Evolutionary conservation across 1,140 invertebrate genomes (phyloP).

Genomic region (Anastatus disparis): DNA sequence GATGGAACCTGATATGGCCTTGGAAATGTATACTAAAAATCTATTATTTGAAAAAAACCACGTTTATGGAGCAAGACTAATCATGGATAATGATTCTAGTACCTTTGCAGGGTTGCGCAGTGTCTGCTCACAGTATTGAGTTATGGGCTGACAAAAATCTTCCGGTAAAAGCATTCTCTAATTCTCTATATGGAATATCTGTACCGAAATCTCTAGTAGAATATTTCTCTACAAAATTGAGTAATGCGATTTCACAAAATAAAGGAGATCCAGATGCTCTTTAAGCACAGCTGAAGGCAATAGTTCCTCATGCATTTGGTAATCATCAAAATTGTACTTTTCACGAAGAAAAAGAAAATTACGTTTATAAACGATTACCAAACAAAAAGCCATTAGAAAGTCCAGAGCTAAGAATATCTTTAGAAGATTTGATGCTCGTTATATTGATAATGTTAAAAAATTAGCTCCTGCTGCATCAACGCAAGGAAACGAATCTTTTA

Average conservation of each 20-base stretch:
- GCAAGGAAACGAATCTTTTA: slow-evolving; percentile 38
- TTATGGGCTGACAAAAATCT: slow-evolving; percentile 8
- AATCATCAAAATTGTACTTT: not conserved
- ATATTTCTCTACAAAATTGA: slow-evolving; percentile 6
- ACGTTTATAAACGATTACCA: not conserved
- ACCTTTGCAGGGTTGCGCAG: slow-evolving; percentile 2
- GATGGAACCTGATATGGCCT: slow-evolving; percentile 42
- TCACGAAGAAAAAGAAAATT: not conserved
- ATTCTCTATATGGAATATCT: not conserved
- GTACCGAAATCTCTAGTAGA: not conserved
- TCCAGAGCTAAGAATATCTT: not conserved
- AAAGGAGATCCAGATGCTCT: not conserved
- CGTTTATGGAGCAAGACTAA: not conserved
- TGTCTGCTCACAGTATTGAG: not conserved
- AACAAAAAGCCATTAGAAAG: not conserved
- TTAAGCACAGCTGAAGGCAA: not conserved
- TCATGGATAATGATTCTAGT: slow-evolving; percentile 6
- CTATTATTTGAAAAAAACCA: slow-evolving; percentile 23
- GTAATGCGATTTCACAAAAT: not conserved
- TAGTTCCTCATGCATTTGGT: not conserved
- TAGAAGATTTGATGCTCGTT: not conserved
- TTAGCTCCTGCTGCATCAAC: slow-evolving; percentile 29
- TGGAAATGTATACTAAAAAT: slow-evolving; percentile 40
- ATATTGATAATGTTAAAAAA: too few species aligned
- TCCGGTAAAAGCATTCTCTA: not conserved